phyloP scores from a whole-genome alignment of 2,113 vertebrate species.

The Cyphomyrus discorhynchus region DNA sequence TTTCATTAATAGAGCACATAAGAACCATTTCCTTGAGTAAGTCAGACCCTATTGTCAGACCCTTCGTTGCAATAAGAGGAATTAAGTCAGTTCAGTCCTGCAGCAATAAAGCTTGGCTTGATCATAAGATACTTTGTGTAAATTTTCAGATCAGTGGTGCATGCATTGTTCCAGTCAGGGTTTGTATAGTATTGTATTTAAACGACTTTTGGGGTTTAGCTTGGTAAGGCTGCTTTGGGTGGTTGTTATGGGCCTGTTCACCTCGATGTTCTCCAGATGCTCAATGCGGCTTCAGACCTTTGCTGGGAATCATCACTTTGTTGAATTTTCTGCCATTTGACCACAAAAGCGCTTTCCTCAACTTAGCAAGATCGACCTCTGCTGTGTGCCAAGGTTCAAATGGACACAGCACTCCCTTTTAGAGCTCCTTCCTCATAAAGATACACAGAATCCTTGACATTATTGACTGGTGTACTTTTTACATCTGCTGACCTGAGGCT shows the following conservation, averaged over 20 bases:
- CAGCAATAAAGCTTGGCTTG: not conserved
- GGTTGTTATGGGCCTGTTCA: not conserved
- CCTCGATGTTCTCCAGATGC: not conserved
- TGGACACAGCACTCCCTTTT: not conserved
- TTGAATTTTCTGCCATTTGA: not conserved
- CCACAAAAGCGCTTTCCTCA: not conserved
- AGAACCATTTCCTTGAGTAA: not conserved
- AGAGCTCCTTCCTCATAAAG: not conserved
- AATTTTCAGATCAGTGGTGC: not conserved
- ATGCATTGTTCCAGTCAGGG: not conserved
- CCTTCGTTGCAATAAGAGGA: not conserved
- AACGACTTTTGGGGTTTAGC: not conserved
- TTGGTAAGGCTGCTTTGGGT: not conserved
- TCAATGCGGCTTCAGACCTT: not conserved
- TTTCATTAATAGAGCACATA: not conserved
- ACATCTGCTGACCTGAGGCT: not conserved
- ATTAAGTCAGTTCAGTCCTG: not conserved
- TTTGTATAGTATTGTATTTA: not conserved
- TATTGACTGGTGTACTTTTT: not conserved
- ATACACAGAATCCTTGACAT: not conserved
- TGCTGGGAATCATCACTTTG: not conserved
- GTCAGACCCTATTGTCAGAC: not conserved
- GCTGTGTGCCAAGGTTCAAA: not conserved
- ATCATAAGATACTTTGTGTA: not conserved
- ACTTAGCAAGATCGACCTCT: not conserved